A percentile compares a stretch with the other conserved stretches of the same genome.
Evolutionary conservation across 2,113 vertebrate species (phyloP).

Genomic region (Sander lucioperca): DNA sequence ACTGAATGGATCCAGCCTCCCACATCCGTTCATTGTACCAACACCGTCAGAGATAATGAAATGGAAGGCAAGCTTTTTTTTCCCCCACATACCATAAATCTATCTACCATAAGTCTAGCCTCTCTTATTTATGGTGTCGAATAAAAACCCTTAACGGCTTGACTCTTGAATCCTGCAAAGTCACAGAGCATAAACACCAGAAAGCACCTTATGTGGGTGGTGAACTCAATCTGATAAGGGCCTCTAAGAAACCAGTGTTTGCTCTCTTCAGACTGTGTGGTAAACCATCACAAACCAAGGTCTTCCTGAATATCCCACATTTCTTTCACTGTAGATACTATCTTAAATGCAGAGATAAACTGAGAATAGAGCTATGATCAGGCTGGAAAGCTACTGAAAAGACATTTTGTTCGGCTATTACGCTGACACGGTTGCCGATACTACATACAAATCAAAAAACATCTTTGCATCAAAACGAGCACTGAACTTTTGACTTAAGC

Average conservation of each 20-base stretch:
- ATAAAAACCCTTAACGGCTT: slow-evolving; percentile 45
- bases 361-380: not conserved
- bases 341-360: slow-evolving; percentile 22
- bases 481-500: slow-evolving; percentile 19
- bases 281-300: slow-evolving; percentile 38
- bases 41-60: slow-evolving; percentile 69
- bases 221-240: slow-evolving; percentile 67
- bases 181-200: slow-evolving; percentile 54
- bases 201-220: slow-evolving; percentile 52
- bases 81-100: slow-evolving; percentile 65
- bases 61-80: slow-evolving; percentile 52
- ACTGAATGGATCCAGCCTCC: slow-evolving; percentile 71
- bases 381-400: slow-evolving; percentile 4
- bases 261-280: slow-evolving; percentile 10
- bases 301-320: slow-evolving; percentile 32
- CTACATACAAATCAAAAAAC: not conserved
- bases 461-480: slow-evolving; percentile 23
- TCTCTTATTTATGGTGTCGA: slow-evolving; percentile 65
- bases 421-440: not conserved
- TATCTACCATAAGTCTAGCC: slow-evolving; percentile 22
- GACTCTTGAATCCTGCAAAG: slow-evolving; percentile 43
- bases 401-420: not conserved
- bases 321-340: slow-evolving; percentile 20
- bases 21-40: slow-evolving; percentile 68
- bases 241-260: slow-evolving; percentile 40